Base-by-base conservation (phyloP, 2,888 invertebrate genomes). In the Leptothorax acervorum region DNA sequence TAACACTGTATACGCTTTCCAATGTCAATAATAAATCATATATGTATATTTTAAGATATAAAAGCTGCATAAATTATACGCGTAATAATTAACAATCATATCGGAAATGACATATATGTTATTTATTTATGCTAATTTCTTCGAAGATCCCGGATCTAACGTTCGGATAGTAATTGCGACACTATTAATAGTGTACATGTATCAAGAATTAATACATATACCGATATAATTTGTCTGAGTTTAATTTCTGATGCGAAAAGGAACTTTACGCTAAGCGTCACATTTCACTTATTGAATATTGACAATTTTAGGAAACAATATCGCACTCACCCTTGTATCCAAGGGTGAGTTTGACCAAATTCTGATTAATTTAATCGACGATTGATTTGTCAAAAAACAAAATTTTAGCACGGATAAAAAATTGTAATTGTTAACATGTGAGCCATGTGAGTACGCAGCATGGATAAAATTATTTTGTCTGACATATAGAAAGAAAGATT, bases 1-100 rank as follows among this genome's bases (percentile, higher is more conserved):
- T 92, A 91, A 92, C 91, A 91, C 87, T 92, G 86, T 92, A 92
- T 88, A 90, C 88, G 92, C 92, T 92, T 35, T 90, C 86, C 75
- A 89, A 88, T 87, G 90, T 91, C 89, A 90, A 89, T 90, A 91
- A 93, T 91, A 92, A 92, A 90, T 87, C 81, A 85, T 88, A 91
- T 88, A 85, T 78, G 79, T 86, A 90, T 91, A 90, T 91, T 90
- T 91, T 91, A 86, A 90, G 85, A 73, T 86, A 86, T 18, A 66
- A 48, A 48, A 57, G 23, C 28, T 51, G 63, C 48, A 31, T 57
- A 75, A 84, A 74, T 74, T 70, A 74, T 71, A 51, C 3, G 45
- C 45, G 42, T 79, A 45, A 60, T 42, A 28, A 76, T 86, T 84
- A 63, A 31, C 73, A 70, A 39, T 42, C 73, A 12, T 73, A 60